These are phyloP conservation scores for Lycodopsis pacificus DNA, from an alignment of 2,797 vertebrate genomes.

Conservation along the genomic window DNA sequence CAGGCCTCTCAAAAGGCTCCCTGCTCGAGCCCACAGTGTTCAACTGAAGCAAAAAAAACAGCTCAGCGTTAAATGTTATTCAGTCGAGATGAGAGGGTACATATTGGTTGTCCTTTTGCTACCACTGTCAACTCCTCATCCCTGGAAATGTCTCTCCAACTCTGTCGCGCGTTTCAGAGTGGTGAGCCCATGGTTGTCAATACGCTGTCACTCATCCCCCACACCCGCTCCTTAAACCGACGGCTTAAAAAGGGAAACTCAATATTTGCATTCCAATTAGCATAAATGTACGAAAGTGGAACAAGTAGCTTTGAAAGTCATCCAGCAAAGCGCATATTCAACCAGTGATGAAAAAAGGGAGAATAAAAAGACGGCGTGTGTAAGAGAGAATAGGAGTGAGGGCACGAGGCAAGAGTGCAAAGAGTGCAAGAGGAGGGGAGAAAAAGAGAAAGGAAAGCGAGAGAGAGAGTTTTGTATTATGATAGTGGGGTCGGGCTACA, in stretches of 20 bases:
- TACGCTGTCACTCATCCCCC: slow-evolving; percentile 67
- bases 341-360: slow-evolving; percentile 44
- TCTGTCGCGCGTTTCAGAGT: slow-evolving; percentile 46
- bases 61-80: slow-evolving; percentile 71
- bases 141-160: slow-evolving; percentile 54
- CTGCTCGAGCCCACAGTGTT: slow-evolving; percentile 57
- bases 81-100: slow-evolving; percentile 66
- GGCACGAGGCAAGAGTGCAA: slow-evolving; percentile 16
- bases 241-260: slow-evolving; percentile 78
- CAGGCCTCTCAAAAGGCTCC: slow-evolving; percentile 57
- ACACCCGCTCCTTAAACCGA: slow-evolving; percentile 67
- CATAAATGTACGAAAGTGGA: slow-evolving; percentile 84
- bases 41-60: slow-evolving; percentile 67
- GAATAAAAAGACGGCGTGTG: slow-evolving; percentile 32
- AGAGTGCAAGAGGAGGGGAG: slow-evolving; percentile 36
- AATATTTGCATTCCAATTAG: slow-evolving; percentile 85
- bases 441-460: slow-evolving; percentile 19
- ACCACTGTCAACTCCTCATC: slow-evolving; percentile 57
- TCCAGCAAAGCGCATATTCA: slow-evolving; percentile 77
- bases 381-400: slow-evolving; percentile 50
- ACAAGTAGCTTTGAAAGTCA: slow-evolving; percentile 85
- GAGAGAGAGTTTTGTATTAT: slow-evolving; percentile 65
- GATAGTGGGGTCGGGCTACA: slow-evolving; percentile 69
- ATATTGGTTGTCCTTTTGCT: slow-evolving; percentile 59
- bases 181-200: slow-evolving; percentile 72